Base-by-base conservation (phyloP, 1,140 invertebrate species). In the Magallana gigas region DNA sequence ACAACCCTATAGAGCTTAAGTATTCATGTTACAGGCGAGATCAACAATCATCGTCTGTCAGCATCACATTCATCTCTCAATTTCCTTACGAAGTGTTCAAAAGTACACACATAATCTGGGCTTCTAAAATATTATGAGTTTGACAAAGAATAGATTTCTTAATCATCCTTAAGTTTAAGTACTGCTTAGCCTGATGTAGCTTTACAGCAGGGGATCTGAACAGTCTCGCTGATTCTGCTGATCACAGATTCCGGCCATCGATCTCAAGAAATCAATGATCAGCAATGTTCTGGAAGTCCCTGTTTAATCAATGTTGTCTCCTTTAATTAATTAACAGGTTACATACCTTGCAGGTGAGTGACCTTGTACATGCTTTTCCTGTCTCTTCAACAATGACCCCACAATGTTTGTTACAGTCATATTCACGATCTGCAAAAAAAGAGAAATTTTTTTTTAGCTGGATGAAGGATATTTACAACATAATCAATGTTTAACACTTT, bases 341-440 rank as follows among this genome's bases (percentile, higher is more conserved):
- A 83, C 12, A 88, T 91, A 95, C 94, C 93, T 97, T 98, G 94
- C 97, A 98, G 0, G 97, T 98, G 14, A 98, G 95, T 12, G 97
- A 97, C 56, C 97, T 95, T 36, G 97, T 97, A 93, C 97, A 98
- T 0, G 96, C 96, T 91, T 97, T 97, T 1, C 95, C 95, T 83
- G 96, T 96, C 89, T 97, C 96, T 5, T 96, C 95, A 85, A 96
- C 96, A 90, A 96, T 95, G 3, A 97, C 97, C 2, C 97, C 97
- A 94, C 97, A 98, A 92, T 98, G 97, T 84, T 97, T 96, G 91
- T 98, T 96, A 6, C 97, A 96, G 93, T 97, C 97, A 94, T 97
- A 98, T 91, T 97, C 97, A 85, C 97, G 95, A 92, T 94, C 93
- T 94, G 90, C 18, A 92, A 92, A 62, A 68, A 83, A 64, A 85